Evolutionary conservation across 2,797 vertebrate genomes (phyloP).

Genomic region (Epinephelus coioides): DNA sequence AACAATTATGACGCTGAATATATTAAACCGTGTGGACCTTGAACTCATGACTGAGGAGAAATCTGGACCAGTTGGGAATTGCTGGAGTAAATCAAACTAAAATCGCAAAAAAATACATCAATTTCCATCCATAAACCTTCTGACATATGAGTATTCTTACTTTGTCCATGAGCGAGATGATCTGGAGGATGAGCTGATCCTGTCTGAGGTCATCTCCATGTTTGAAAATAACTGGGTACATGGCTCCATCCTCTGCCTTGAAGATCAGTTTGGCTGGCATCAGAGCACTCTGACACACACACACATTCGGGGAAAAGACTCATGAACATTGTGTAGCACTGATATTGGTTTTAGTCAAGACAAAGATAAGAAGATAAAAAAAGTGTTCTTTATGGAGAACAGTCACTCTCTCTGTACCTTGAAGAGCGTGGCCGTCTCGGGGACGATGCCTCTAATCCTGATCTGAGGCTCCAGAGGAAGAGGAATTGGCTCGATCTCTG

Average conservation of each 20-base stretch:
- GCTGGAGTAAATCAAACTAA: background rate
- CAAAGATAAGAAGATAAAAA: background rate
- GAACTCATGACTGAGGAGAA: no score
- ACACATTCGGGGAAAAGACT: background rate
- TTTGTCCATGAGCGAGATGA: slow-evolving; percentile 99
- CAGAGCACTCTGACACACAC: slow-evolving; percentile 90
- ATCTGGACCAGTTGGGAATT: no score
- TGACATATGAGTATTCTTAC: slow-evolving; percentile 70
- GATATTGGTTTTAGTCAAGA: background rate
- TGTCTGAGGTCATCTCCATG: slow-evolving; percentile 97
- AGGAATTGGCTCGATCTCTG: slow-evolving; percentile 96
- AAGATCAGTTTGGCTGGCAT: slow-evolving; percentile 99
- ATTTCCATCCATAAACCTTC: background rate
- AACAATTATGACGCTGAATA: no score
- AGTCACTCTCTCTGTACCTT: slow-evolving; percentile 85
- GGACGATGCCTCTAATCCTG: slow-evolving; percentile 95
- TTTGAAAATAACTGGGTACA: slow-evolving; percentile 98
- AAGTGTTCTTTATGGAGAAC: background rate
- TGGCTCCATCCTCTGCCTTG: slow-evolving; percentile 94
- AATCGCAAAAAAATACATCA: no score
- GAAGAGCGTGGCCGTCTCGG: slow-evolving; percentile 96
- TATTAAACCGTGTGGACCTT: no score
- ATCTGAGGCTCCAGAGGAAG: slow-evolving; percentile 97
- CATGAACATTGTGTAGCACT: background rate
- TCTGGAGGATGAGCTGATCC: slow-evolving; percentile 98